Base-by-base conservation (phyloP, 2,797 vertebrate species). In the Naso thynnoides region DNA sequence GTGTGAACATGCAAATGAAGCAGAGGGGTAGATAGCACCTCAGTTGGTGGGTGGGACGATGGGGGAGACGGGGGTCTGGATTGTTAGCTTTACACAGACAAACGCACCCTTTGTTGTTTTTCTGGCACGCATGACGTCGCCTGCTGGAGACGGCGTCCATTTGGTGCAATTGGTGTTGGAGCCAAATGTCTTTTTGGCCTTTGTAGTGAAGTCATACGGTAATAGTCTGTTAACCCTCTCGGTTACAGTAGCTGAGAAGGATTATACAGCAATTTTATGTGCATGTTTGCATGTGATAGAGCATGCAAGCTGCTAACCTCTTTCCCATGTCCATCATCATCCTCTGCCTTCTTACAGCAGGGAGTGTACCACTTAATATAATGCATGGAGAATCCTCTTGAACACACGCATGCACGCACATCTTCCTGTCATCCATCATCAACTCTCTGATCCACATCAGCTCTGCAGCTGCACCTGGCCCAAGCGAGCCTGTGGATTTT, bases 61-160 rank as follows among this genome's bases (percentile, higher is more conserved):
- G 53, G 19, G 49, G 60, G 65, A n/a, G 63, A 3, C 23, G 31
- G 21, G 65, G 55, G 73, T 70, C 65, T 60, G 50, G 70, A 49
- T 68, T 81, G 82, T 87, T 82, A 50, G 79, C 57, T 87, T 81
- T 78, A 82, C 78, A 67, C 64, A 76, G 69, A 83, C 77, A 86
- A 84, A 91, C 42, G 75, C 76, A 70, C 79, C 62, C 79, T 89
- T 90, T 91, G 85, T 90, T 87, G 79, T 85, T 80, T 70, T 76
- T 14, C 63, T 78, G 84, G 80, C 66, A 44, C 78, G 74, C 1
- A 49, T 71, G 57, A n/a, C 8, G 31, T 64, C 11, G 33, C 76
- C 77, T 76, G 70, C 73, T 78, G 53, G 74, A 78, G 36, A 82
- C 60, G 0, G 21, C 24, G 13, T 79, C 88, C 90, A 91, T 92